Percentiles rank a stretch among this genome's conserved stretches.
Conservation (phyloP, 2,888 invertebrate species). For the Axea sp. region DNA sequence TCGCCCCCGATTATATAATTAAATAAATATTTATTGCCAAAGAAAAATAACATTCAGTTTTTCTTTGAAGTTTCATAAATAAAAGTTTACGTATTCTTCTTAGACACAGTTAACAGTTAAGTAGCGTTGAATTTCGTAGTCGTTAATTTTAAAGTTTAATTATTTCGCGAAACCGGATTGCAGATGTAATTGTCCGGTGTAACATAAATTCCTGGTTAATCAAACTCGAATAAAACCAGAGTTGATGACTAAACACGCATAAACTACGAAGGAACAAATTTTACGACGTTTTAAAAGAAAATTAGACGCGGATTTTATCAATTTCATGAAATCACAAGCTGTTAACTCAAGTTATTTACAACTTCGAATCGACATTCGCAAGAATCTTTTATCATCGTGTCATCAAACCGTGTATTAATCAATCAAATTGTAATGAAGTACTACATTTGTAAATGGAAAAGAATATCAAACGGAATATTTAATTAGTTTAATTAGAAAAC, state of each 20-base stretch:
- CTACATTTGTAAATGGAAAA: slow-evolving; percentile 11
- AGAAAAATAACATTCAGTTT: not conserved
- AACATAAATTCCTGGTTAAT: slow-evolving; percentile 52
- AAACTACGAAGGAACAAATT: slow-evolving; percentile 34
- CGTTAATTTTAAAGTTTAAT: slow-evolving; percentile 52
- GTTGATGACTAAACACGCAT: slow-evolving; percentile 15
- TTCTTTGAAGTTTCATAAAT: slow-evolving; percentile 3
- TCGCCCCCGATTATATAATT: no score
- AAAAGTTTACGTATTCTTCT: slow-evolving; percentile 16
- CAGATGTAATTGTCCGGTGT: slow-evolving; percentile 36
- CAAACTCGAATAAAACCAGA: slow-evolving; percentile 40
- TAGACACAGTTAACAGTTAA: slow-evolving; percentile 19
- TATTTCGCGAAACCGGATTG: slow-evolving; percentile 56
- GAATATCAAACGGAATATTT: slow-evolving; percentile 20
- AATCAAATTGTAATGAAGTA: slow-evolving; percentile 32
- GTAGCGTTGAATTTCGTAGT: slow-evolving; percentile 42
- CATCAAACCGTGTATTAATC: slow-evolving; percentile 23
- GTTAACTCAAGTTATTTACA: slow-evolving; percentile 17
- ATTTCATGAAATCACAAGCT: slow-evolving; percentile 11
- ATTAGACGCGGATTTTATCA: slow-evolving; percentile 29
- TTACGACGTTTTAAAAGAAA: slow-evolving; percentile 31
- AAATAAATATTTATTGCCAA: no score
- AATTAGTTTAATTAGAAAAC: slow-evolving; percentile 40
- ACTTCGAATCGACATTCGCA: not conserved
- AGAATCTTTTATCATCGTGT: slow-evolving; percentile 1